Conservation (phyloP, 1,140 invertebrate genomes). For the Monomorium pharaonis region DNA sequence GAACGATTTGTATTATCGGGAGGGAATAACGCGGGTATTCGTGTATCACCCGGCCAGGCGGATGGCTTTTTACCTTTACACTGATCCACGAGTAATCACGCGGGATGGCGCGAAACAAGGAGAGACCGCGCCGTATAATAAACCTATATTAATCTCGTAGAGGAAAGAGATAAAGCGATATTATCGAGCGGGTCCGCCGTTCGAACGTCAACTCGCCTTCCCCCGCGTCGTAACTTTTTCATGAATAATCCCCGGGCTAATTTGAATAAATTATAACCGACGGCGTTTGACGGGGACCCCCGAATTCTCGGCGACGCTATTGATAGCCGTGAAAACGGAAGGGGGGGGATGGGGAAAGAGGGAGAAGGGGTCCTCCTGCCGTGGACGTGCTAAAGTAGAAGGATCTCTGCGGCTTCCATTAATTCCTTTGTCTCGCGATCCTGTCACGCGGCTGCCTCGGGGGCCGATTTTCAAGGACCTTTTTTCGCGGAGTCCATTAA, state of each 20-base stretch:
- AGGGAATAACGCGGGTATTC: background rate
- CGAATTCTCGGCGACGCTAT: slow-evolving; percentile 68
- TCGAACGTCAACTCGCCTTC: slow-evolving; percentile 63
- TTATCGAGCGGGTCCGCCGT: slow-evolving; percentile 68
- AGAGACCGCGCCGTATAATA: slow-evolving; percentile 60
- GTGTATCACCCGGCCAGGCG: background rate
- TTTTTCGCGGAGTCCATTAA: slow-evolving; percentile 81
- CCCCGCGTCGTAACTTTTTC: slow-evolving; percentile 77
- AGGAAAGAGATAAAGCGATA: slow-evolving; percentile 69
- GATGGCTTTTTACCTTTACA: slow-evolving; percentile 48
- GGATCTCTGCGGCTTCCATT: slow-evolving; percentile 82
- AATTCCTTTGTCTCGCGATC: slow-evolving; percentile 83
- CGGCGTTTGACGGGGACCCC: slow-evolving; percentile 77
- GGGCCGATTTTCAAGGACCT: slow-evolving; percentile 73
- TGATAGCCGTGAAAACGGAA: slow-evolving; percentile 74
- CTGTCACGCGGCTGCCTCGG: slow-evolving; percentile 44
- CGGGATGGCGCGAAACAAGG: slow-evolving; percentile 52
- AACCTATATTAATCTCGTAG: slow-evolving; percentile 70
- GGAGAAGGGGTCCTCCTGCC: slow-evolving; percentile 34
- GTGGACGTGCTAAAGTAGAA: slow-evolving; percentile 52
- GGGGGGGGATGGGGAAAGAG: slow-evolving; percentile 59
- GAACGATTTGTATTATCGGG: slow-evolving; percentile 19
- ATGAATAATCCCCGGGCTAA: slow-evolving; percentile 81
- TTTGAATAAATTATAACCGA: slow-evolving; percentile 82
- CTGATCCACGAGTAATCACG: slow-evolving; percentile 56